These are phyloP conservation scores for Philonicus albiceps DNA, from an alignment of 2,888 invertebrate genomes.

Conservation along the genomic window DNA sequence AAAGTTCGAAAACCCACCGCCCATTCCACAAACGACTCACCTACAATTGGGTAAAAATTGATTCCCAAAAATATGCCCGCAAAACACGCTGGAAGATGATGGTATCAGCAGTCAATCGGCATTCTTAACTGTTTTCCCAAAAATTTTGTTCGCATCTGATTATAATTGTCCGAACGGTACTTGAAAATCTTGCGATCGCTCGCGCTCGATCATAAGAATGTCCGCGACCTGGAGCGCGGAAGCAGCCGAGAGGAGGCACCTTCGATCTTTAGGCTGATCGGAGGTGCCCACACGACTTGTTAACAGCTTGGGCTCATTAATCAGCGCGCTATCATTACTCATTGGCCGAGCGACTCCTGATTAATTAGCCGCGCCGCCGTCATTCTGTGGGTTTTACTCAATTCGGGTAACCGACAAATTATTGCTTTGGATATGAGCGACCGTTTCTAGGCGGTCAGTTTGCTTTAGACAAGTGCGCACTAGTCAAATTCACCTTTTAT, in stretches of 20 bases:
- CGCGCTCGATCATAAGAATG: not conserved
- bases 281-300: not conserved
- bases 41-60: not conserved
- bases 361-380: not conserved
- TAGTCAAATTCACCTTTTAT: not conserved
- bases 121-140: not conserved
- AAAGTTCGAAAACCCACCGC: not conserved
- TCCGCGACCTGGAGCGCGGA: not conserved
- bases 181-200: not conserved
- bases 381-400: not conserved
- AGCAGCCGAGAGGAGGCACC: not conserved
- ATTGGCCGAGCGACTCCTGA: not conserved
- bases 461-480: not conserved
- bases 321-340: not conserved
- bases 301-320: not conserved
- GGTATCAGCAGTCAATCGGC: not conserved
- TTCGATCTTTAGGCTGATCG: not conserved
- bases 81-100: not conserved
- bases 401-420: not conserved
- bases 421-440: not conserved
- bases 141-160: not conserved
- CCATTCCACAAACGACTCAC: not conserved
- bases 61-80: not conserved
- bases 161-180: not conserved
- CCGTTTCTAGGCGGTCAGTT: not conserved